Base-by-base conservation (phyloP, 2,797 vertebrate genomes). In the Eospalax fontanierii region DNA sequence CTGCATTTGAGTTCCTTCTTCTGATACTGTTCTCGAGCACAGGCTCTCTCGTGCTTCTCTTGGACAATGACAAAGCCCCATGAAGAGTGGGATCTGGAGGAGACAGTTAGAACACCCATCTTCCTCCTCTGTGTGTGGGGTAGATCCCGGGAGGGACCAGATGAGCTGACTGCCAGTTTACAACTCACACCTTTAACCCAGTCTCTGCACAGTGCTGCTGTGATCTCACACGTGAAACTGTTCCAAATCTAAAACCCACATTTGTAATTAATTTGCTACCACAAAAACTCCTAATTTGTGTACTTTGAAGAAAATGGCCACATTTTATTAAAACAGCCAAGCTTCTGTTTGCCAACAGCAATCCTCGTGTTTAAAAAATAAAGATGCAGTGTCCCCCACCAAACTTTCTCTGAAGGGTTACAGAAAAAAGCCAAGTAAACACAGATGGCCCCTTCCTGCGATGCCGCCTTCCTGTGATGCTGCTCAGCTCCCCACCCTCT, bases 81-180 rank as follows among this genome's bases (percentile, higher is more conserved):
- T 19, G 1, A 30, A 46, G 14, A 1, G 4, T 2, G 0, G 5
- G 50, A 11, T 4, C 18, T 10, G 8, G 1, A 9, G 7, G 22
- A 24, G 18, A 8, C 38, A 65, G 10, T 26, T 0, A 22, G 78
- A 9, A 33, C 38, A 5, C 3, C 24, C 2, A 0, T 26, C 66
- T 12, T 75, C n/a, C 5, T 40, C 43, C 12, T 28, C 35, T 11
- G 3, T 6, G 1, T 0, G 0, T 35, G 46, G n/a, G 18, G 9
- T 7, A n/a, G 40, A 6, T 33, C 16, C 22, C 1, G 0, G 75
- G n/a, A 75, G 10, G 14, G 3, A 5, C 26, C 59, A 12, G 0
- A 1, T 6, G 9, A 2, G n/a, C 40, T 21, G 18, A 16, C 21
- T 9, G 0, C 14, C 22, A 33, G 2, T 18, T 57, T 19, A 3